These are phyloP conservation scores for Choristoneura fumiferana DNA, from an alignment of 1,140 invertebrate species.

Conservation along the genomic window DNA sequence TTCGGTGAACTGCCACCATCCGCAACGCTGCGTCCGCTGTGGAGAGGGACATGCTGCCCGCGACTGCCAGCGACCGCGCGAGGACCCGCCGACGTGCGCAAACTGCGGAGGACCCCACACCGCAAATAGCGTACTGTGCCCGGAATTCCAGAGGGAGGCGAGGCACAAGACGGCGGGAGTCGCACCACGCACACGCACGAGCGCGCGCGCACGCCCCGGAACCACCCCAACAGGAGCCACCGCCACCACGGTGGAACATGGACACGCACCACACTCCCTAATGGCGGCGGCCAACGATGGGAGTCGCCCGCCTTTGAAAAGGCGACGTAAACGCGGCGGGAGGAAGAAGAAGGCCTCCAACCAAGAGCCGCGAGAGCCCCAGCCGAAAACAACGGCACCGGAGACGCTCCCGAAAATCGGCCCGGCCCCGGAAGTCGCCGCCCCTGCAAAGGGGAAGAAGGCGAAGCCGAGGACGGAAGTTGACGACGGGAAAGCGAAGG, in stretches of 20 bases:
- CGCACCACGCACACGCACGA: not conserved
- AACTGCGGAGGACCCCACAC: conserved; percentile 29
- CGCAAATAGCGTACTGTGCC: conserved; percentile 25
- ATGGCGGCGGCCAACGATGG: not conserved
- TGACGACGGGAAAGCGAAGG: not conserved
- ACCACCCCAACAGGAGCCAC: too few relatives aligned
- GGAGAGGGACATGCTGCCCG: conserved; percentile 20
- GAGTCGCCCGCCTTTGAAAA: not conserved
- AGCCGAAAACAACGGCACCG: too few relatives aligned
- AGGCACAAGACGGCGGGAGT: not conserved
- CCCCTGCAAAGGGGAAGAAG: too few relatives aligned
- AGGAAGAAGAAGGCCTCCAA: not conserved
- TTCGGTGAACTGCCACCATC: not conserved
- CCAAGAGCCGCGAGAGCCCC: not conserved
- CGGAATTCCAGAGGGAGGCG: conserved; percentile 10
- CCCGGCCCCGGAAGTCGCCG: too few relatives aligned
- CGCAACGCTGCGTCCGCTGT: not conserved
- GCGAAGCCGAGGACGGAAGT: not conserved
- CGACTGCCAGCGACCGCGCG: conserved; percentile 18
- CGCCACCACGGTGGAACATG: not conserved
- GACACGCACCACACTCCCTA: not conserved
- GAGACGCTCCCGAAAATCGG: too few relatives aligned
- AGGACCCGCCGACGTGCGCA: conserved; percentile 22
- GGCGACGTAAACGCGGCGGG: not conserved
- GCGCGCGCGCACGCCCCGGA: not conserved